phyloP scores from a whole-genome alignment of 2,113 vertebrate genomes.

The Salvator merianae region DNA sequence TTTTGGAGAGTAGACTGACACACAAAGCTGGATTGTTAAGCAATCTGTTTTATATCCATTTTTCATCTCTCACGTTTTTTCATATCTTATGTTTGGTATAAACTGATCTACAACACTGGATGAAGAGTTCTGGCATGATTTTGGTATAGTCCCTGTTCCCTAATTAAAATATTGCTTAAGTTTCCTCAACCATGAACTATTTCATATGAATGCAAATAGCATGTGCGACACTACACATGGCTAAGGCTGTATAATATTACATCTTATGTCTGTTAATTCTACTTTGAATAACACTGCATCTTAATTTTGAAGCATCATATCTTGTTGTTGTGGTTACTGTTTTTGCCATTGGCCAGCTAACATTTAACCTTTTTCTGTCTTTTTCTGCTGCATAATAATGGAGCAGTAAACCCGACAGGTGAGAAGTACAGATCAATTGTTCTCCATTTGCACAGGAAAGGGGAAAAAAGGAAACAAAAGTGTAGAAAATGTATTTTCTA shows the following conservation, averaged over 20 bases:
- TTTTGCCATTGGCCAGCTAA: constrained; percentile 78
- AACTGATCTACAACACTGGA: too few relatives aligned
- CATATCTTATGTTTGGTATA: too few relatives aligned
- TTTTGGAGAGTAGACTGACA: too few relatives aligned
- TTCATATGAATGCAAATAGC: constrained; percentile 24
- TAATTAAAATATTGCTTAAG: not conserved
- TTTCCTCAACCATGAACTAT: constrained; percentile 36
- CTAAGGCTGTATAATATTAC: constrained; percentile 41
- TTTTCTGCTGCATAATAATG: constrained; percentile 87
- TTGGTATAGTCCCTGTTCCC: not conserved
- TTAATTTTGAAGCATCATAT: constrained; percentile 43
- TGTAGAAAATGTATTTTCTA: not conserved
- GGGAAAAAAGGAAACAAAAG: constrained; percentile 4
- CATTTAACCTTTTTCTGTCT: constrained; percentile 76
- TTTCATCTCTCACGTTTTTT: too few relatives aligned
- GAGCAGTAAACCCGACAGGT: constrained; percentile 99
- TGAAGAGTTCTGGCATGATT: not conserved
- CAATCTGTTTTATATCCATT: too few relatives aligned
- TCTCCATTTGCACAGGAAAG: constrained; percentile 32
- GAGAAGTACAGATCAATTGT: constrained; percentile 75
- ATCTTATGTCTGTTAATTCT: constrained; percentile 56
- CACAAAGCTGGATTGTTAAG: too few relatives aligned
- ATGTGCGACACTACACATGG: constrained; percentile 25
- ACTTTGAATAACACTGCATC: constrained; percentile 55
- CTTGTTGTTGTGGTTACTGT: constrained; percentile 63